A percentile compares a stretch with the other conserved stretches of the same genome.
Conservation (phyloP, 2,113 vertebrate genomes). For the Plotosus lineatus region DNA sequence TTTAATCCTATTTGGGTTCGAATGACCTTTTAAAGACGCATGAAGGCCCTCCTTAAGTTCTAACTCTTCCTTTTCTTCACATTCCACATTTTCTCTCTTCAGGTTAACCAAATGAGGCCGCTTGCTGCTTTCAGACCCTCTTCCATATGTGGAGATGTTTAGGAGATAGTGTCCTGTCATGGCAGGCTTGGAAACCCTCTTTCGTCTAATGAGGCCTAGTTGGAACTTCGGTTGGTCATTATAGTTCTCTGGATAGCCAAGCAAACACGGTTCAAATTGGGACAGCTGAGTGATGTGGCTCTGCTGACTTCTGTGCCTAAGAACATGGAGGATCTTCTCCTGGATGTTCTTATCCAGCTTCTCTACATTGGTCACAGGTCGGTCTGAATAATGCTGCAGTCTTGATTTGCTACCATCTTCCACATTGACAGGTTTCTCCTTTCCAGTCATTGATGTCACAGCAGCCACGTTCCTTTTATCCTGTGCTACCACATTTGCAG, state of each 20-base stretch:
- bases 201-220: constrained; percentile 82
- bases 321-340: constrained; percentile 85
- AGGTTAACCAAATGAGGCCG: constrained; percentile 69
- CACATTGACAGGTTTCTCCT: constrained; percentile 56
- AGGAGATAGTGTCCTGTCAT: constrained; percentile 97
- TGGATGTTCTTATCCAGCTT: constrained; percentile 79
- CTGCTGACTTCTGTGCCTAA: constrained; percentile 79
- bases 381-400: constrained; percentile 60
- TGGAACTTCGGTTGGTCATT: constrained; percentile 75
- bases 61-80: constrained; percentile 59
- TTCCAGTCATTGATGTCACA: fast-evolving
- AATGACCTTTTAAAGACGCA: constrained; percentile 59
- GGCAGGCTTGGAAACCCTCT: constrained; percentile 83
- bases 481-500: constrained; percentile 46
- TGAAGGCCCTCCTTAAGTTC: constrained; percentile 52
- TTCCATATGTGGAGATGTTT: constrained; percentile 93
- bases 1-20: constrained; percentile 51
- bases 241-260: constrained; percentile 64
- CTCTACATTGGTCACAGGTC: constrained; percentile 71
- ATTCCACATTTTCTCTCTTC: constrained; percentile 68
- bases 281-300: constrained; percentile 73
- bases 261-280: constrained; percentile 67
- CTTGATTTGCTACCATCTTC: constrained; percentile 65
- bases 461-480: constrained; percentile 55
- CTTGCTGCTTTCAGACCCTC: constrained; percentile 83